Conservation (phyloP, 2,888 invertebrate genomes). For the Tinea pellionella region DNA sequence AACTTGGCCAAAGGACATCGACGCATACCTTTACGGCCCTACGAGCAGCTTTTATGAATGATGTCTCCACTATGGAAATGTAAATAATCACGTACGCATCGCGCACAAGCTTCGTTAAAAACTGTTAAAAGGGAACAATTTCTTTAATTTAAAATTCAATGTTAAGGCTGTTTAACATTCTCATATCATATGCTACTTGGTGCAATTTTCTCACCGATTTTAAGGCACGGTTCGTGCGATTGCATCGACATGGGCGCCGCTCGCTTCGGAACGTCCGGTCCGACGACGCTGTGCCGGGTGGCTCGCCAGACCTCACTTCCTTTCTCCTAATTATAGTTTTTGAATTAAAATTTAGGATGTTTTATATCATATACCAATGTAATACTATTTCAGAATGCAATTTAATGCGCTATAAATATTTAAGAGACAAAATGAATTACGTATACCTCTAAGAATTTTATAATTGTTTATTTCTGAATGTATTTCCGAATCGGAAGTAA, state of each 20-base stretch:
- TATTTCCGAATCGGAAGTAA: conserved; percentile 70
- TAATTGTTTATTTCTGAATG: conserved; percentile 53
- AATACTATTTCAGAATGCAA: neutral
- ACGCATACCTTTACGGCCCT: conserved; percentile 20
- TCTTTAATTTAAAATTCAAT: neutral
- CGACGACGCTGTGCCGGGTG: conserved; percentile 22
- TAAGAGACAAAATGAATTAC: neutral
- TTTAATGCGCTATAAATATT: neutral
- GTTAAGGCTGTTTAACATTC: neutral
- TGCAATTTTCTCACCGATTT: conserved; percentile 45
- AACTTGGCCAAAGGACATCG: conserved; percentile 39
- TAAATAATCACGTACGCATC: neutral
- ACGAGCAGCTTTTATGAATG: conserved; percentile 26
- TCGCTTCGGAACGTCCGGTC: conserved; percentile 38
- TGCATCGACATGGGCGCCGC: conserved; percentile 48
- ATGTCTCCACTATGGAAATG: conserved; percentile 11
- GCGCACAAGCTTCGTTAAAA: neutral
- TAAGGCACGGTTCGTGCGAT: conserved; percentile 33
- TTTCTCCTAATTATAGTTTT: conserved; percentile 49
- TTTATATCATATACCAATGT: neutral
- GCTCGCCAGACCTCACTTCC: conserved; percentile 30
- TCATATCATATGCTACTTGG: conserved; percentile 21
- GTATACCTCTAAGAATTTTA: conserved; percentile 23
- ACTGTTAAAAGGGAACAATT: neutral
- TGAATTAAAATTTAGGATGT: neutral